phyloP scores from a whole-genome alignment of 2,797 vertebrate genomes.

The Phoeniculus purpureus region DNA sequence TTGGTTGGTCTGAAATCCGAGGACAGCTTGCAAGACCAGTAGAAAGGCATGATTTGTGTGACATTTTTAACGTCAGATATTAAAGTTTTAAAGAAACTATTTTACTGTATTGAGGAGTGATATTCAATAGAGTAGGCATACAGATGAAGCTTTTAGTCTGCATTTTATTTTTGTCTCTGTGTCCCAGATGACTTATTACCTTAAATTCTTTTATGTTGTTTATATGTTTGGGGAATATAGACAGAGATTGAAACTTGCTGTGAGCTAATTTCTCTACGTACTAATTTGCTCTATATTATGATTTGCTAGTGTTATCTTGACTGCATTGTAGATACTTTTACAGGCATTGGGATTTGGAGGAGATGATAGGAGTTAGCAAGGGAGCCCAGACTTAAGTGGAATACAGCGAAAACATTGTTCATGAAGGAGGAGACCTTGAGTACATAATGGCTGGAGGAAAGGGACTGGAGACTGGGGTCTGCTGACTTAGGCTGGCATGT shows the following conservation, averaged over 20 bases:
- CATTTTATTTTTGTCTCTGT: neutral
- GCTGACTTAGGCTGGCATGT: neutral
- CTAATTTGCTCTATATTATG: neutral
- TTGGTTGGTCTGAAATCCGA: conserved; percentile 56
- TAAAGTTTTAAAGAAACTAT: conserved; percentile 42
- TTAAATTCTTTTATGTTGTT: conserved; percentile 15
- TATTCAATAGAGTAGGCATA: conserved; percentile 34
- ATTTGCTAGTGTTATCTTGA: neutral
- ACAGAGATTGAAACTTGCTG: neutral
- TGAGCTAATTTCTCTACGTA: conserved; percentile 9
- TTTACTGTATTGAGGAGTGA: neutral
- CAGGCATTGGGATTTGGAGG: neutral
- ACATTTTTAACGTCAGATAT: neutral
- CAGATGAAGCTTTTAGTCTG: conserved; percentile 11
- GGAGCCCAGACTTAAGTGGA: accelerated
- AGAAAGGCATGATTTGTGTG: conserved; percentile 46
- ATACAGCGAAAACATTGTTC: neutral
- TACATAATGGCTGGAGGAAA: neutral
- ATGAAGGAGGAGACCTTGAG: neutral
- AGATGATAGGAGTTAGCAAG: neutral
- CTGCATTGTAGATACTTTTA: neutral
- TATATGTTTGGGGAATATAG: conserved; percentile 32
- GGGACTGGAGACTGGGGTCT: neutral
- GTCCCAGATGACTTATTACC: neutral
- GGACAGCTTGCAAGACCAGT: conserved; percentile 54